phyloP scores from a whole-genome alignment of 2,113 vertebrate genomes.

The Motacilla tschutschensis region DNA sequence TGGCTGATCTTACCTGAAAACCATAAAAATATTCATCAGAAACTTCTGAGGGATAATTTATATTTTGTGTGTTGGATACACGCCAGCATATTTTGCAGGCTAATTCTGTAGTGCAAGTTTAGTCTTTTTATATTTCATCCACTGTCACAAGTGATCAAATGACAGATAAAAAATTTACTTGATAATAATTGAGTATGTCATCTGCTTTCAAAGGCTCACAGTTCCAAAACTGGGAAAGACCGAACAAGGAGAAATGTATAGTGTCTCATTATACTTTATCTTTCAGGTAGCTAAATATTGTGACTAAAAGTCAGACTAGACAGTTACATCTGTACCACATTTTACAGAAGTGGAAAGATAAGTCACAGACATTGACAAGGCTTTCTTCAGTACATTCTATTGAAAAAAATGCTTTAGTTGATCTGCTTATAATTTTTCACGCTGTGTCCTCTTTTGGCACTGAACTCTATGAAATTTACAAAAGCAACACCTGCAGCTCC shows the following conservation, averaged over 20 bases:
- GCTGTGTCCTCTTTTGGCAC: slow-evolving; percentile 4
- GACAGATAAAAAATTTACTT: slow-evolving; percentile 37
- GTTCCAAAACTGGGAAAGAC: slow-evolving; percentile 5
- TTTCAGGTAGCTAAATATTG: slow-evolving; percentile 45
- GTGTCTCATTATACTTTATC: slow-evolving; percentile 1
- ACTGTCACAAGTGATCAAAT: slow-evolving; percentile 26
- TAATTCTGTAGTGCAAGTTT: neutral
- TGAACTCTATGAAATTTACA: slow-evolving; percentile 27
- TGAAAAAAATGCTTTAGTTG: slow-evolving; percentile 30
- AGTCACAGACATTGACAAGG: neutral
- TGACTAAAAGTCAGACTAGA: slow-evolving; percentile 37
- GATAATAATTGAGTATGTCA: slow-evolving; percentile 38
- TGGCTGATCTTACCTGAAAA: neutral
- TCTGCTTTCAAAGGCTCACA: slow-evolving; percentile 27
- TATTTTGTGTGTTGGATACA: neutral
- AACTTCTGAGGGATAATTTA: neutral
- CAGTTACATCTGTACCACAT: neutral
- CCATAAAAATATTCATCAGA: neutral
- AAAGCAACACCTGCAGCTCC: slow-evolving; percentile 48
- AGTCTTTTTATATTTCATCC: slow-evolving; percentile 6
- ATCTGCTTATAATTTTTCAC: slow-evolving; percentile 40
- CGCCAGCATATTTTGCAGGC: neutral
- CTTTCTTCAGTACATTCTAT: neutral
- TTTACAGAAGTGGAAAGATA: slow-evolving; percentile 26
- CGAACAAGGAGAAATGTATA: neutral